Evolutionary conservation across 1,140 invertebrate genomes (phyloP), one percentile per base, ranked within the genome.

Genomic region (Macrobrachium rosenbergii): DNA sequence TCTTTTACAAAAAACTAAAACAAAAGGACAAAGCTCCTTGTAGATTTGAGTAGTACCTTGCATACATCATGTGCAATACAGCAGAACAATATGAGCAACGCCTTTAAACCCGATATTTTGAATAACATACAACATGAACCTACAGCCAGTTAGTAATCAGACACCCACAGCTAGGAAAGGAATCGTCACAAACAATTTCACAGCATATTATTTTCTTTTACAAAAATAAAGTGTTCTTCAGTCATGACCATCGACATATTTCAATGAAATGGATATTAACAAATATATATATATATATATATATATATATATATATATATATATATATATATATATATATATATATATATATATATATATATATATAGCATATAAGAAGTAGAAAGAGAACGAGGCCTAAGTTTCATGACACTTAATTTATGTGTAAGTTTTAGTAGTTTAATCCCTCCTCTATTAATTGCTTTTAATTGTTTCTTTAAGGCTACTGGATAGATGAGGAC

Each of bases 201-300:
- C 10, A 52, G 7, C 0, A 2, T 52, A 52, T 52, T 12, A 8
- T 2, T 52, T 52, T 12, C 52, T 52, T 2, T 52, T 52, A 77
- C 0, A 23, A 3, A 77, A 43, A 12, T 43, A 5, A 16, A 77
- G 19, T 58, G 5, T n/a, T 59, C n/a, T 45, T 2, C 0, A 77
- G 14, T 17, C 14, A 28, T 77, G 21, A 1, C n/a, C 5, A 28
- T n/a, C n/a, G n/a, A 43, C 6, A 77, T 78, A 78, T 19, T 17
- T 19, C 5, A 45, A 21, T 17, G 10, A 16, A 76, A 82, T 43
- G 12, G 2, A 78, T 82, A n/a, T 82, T 37, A 58, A 87, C 86
- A 87, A 87, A 87, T 86, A 87, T 87, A 80, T 86, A 79, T 87
- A 87, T 86, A 87, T 86, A 79, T 60, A 87, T 87, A 63, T 87